phyloP scores from a whole-genome alignment of 2,113 vertebrate genomes.

The Cichladusa arquata region DNA sequence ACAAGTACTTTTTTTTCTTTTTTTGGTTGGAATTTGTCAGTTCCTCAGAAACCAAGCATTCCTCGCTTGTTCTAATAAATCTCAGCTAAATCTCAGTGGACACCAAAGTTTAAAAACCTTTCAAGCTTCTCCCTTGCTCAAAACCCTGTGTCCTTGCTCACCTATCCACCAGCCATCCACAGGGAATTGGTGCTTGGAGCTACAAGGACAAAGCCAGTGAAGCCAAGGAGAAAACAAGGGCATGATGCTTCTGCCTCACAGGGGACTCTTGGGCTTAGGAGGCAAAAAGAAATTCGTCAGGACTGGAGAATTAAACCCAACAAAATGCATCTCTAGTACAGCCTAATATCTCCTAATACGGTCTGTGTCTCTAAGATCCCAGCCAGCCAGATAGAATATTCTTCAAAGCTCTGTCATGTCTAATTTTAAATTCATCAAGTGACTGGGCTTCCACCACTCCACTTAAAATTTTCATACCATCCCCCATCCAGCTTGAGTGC shows the following conservation, averaged over 20 bases:
- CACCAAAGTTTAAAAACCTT: not conserved
- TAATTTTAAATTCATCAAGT: slow-evolving; percentile 13
- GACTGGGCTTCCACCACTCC: not conserved
- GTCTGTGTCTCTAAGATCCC: not conserved
- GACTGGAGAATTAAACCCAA: not conserved
- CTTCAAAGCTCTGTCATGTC: not conserved
- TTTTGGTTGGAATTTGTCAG: not conserved
- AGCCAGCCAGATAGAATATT: not conserved
- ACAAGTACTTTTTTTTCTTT: not conserved
- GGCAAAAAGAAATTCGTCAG: not conserved
- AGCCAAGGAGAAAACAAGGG: not conserved
- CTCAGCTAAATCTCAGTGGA: not conserved
- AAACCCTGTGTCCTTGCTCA: not conserved
- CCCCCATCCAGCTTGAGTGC: not conserved
- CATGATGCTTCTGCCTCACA: not conserved
- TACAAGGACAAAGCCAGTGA: not conserved
- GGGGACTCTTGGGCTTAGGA: not conserved
- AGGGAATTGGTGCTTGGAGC: not conserved
- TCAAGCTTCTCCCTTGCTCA: not conserved
- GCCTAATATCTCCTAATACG: not conserved
- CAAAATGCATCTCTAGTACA: not conserved
- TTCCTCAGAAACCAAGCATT: not conserved
- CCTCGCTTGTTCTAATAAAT: not conserved
- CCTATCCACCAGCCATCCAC: not conserved
- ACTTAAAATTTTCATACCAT: not conserved